Evolutionary conservation across 2,888 invertebrate species (phyloP).

Genomic region (Heterodera filipjevi): DNA sequence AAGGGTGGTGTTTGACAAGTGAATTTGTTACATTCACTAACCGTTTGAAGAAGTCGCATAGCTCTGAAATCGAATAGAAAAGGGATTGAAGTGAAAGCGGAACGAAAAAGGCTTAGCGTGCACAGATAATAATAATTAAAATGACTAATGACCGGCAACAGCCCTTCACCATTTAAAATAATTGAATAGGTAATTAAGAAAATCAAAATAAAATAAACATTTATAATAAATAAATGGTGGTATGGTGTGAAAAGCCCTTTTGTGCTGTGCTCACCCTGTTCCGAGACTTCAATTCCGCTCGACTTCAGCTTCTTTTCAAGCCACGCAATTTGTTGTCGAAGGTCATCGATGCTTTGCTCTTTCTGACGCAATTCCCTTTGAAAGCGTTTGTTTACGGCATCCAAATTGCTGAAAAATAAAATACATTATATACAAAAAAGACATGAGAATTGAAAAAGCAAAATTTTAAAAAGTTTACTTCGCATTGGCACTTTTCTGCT

Average conservation of each 20-base stretch:
- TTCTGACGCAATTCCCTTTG: slow-evolving; percentile 42
- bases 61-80: slow-evolving; percentile 10
- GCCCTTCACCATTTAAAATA: not conserved
- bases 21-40: not conserved
- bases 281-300: slow-evolving; percentile 22
- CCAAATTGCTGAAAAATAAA: slow-evolving; percentile 36
- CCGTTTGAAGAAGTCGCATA: slow-evolving; percentile 18
- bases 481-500: slow-evolving; percentile 29
- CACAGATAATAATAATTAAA: not conserved
- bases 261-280: slow-evolving; percentile 18
- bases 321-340: slow-evolving; percentile 30
- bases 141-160: not conserved
- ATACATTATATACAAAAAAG: no score
- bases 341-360: slow-evolving; percentile 39
- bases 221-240: no score
- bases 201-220: no score
- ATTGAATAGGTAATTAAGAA: no score
- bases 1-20: not conserved
- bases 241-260: no score
- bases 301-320: slow-evolving; percentile 37
- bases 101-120: not conserved
- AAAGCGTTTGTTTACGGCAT: slow-evolving; percentile 38
- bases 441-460: no score
- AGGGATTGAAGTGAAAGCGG: not conserved
- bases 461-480: slow-evolving; percentile 1